These are phyloP conservation scores for Dascyllus trimaculatus DNA, from an alignment of 2,113 vertebrate genomes.

Conservation along the genomic window DNA sequence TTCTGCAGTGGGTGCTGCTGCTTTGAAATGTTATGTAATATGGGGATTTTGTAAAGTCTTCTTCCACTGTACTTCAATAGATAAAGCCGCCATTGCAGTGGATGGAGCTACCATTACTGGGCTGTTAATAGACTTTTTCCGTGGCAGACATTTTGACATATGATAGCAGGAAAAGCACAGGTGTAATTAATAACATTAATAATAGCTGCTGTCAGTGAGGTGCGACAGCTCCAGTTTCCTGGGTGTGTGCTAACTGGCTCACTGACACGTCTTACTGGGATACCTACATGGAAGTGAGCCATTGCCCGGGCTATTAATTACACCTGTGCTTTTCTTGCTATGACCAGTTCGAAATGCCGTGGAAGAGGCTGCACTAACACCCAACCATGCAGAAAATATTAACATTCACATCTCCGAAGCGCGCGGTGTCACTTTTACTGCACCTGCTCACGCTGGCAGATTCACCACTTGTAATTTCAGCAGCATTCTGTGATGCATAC, in stretches of 20 bases:
- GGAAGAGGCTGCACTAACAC: neutral
- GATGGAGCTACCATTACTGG: conserved; percentile 20
- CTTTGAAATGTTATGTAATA: conserved; percentile 18
- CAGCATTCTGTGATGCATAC: neutral
- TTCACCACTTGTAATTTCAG: neutral
- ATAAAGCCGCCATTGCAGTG: conserved; percentile 6
- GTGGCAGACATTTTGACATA: conserved; percentile 31
- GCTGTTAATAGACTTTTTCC: conserved; percentile 41
- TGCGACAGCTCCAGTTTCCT: conserved; percentile 23
- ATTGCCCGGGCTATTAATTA: conserved; percentile 15
- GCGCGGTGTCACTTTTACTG: neutral
- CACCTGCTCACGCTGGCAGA: neutral
- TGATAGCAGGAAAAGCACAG: conserved; percentile 27
- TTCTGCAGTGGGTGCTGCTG: conserved; percentile 32
- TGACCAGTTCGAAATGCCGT: neutral
- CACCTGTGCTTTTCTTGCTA: neutral
- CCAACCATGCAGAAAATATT: neutral
- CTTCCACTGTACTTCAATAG: conserved; percentile 11
- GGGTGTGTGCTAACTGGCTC: neutral
- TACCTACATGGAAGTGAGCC: conserved; percentile 5
- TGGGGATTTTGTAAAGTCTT: neutral
- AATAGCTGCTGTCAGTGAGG: conserved; percentile 39
- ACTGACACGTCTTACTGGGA: neutral
- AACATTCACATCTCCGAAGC: neutral
- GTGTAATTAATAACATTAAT: conserved; percentile 39